These are phyloP conservation scores for Cheiracanthium punctorium DNA, from an alignment of 2,888 invertebrate genomes.

Conservation along the genomic window DNA sequence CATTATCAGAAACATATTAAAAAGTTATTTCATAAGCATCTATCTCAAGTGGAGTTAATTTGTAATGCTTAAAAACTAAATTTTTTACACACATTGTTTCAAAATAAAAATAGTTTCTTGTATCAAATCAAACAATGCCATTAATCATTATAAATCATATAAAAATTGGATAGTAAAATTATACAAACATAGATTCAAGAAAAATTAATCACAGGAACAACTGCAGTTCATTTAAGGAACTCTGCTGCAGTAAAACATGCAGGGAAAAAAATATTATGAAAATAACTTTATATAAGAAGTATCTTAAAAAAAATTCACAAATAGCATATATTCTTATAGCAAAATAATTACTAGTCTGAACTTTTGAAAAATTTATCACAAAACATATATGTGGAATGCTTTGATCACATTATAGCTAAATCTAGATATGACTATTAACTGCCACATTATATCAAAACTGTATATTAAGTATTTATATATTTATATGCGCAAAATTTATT, in stretches of 20 bases:
- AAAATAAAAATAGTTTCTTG: too few relatives aligned
- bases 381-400: background rate
- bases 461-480: background rate
- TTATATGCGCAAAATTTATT: background rate
- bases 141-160: too few relatives aligned
- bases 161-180: too few relatives aligned
- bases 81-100: too few relatives aligned
- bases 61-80: too few relatives aligned
- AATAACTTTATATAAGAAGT: background rate
- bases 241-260: background rate
- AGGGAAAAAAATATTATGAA: background rate
- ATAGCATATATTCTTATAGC: background rate
- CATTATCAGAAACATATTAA: too few relatives aligned
- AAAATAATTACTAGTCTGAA: constrained; percentile 3
- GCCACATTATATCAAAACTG: background rate
- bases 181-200: too few relatives aligned
- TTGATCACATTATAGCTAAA: background rate
- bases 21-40: too few relatives aligned
- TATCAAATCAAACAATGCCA: too few relatives aligned
- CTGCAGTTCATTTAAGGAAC: background rate
- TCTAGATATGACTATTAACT: background rate
- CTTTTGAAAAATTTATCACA: background rate
- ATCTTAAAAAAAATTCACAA: background rate
- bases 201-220: background rate
- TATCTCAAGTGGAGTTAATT: too few relatives aligned